phyloP scores from a whole-genome alignment of 2,888 invertebrate genomes.

The Phalera bucephala region DNA sequence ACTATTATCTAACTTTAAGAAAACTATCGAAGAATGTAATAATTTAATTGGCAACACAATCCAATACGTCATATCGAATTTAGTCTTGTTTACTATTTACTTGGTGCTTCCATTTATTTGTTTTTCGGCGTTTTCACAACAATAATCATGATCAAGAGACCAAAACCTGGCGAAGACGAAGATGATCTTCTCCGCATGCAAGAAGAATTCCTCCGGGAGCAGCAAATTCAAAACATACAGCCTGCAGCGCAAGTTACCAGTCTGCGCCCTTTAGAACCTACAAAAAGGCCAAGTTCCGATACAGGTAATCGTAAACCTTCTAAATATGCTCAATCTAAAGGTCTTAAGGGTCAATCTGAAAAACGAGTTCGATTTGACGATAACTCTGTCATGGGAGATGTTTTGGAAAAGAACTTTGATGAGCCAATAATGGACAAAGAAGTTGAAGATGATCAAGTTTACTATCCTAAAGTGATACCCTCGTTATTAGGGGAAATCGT shows the following conservation, averaged over 20 bases:
- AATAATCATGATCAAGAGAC: conserved; percentile 83
- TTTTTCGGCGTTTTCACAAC: not conserved
- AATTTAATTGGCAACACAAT: too few relatives aligned
- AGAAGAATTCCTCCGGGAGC: conserved; percentile 85
- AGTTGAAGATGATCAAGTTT: conserved; percentile 65
- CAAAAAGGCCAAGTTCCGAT: conserved; percentile 39
- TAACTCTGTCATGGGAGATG: conserved; percentile 48
- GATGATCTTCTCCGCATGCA: conserved; percentile 89
- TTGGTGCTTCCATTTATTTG: too few relatives aligned
- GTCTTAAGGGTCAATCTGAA: conserved; percentile 59
- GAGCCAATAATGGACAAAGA: conserved; percentile 20
- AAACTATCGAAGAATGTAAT: too few relatives aligned
- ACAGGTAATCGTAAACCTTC: conserved; percentile 53
- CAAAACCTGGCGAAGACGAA: conserved; percentile 87
- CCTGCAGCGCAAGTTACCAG: conserved; percentile 85
- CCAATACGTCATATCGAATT: too few relatives aligned
- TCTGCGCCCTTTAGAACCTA: conserved; percentile 50
- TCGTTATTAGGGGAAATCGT: conserved; percentile 80
- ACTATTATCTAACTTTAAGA: too few relatives aligned
- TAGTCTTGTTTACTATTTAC: too few relatives aligned
- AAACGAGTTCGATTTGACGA: conserved; percentile 59
- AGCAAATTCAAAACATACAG: conserved; percentile 78
- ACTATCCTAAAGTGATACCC: conserved; percentile 70
- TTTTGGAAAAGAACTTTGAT: conserved; percentile 57
- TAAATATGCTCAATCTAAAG: conserved; percentile 68